Conservation (phyloP, 2,113 vertebrate species). For the Saguinus midas region DNA sequence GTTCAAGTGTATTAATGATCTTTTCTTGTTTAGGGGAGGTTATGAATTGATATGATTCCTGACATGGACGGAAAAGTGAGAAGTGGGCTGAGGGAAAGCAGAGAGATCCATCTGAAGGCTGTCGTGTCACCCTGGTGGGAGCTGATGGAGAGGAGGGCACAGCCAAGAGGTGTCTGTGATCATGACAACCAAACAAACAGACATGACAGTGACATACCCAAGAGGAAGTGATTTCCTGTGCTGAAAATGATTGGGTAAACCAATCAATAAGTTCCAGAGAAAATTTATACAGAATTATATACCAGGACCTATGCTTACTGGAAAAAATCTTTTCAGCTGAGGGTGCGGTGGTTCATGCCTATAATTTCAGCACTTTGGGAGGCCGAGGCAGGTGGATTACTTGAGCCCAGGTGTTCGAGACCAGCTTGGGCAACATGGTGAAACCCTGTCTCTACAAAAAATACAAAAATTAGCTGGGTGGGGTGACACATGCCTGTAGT, state of each 20-base stretch:
- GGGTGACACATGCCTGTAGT: too few species aligned
- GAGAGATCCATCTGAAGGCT: not conserved
- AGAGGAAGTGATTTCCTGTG: slow-evolving; percentile 27
- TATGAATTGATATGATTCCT: slow-evolving; percentile 52
- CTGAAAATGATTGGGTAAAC: not conserved
- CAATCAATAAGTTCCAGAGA: slow-evolving; percentile 17
- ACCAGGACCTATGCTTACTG: not conserved
- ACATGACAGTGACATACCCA: not conserved
- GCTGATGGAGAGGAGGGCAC: not conserved
- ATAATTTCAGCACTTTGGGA: too few species aligned
- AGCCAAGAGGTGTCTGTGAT: not conserved
- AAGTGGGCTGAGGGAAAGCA: not conserved
- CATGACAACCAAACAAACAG: not conserved
- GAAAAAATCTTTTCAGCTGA: not conserved
- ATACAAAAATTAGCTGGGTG: too few species aligned
- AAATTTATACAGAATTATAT: slow-evolving; percentile 15
- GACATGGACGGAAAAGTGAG: not conserved
- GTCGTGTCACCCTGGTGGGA: not conserved
- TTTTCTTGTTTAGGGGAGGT: not conserved
- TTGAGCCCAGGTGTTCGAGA: too few species aligned
- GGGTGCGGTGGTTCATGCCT: too few species aligned
- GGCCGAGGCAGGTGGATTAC: too few species aligned
- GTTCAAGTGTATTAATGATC: not conserved
- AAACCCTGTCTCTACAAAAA: too few species aligned
- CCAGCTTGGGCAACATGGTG: too few species aligned